Conservation (phyloP, 2,113 vertebrate genomes). For the Gnathonemus echidnorhynchus region DNA sequence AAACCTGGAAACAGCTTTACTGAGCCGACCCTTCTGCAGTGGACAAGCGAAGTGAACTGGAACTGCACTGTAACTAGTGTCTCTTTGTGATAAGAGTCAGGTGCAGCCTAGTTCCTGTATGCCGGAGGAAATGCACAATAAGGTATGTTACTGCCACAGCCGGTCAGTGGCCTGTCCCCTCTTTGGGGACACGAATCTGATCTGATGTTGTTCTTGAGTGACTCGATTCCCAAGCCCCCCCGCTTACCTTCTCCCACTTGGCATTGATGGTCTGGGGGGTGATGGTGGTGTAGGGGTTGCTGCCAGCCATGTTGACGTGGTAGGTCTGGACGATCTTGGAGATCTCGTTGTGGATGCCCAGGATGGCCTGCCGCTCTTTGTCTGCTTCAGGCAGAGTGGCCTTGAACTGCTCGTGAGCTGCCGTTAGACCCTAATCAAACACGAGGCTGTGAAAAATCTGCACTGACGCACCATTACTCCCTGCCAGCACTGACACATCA, state of each 20-base stretch:
- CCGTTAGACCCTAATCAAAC: conserved; percentile 75
- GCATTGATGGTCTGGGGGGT: conserved; percentile 85
- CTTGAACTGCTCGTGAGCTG: conserved; percentile 96
- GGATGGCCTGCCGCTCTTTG: conserved; percentile 89
- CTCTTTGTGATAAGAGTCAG: not conserved
- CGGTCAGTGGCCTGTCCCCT: not conserved
- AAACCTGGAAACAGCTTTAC: not conserved
- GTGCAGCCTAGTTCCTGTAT: not conserved
- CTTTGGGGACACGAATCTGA: not conserved
- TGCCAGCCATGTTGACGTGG: conserved; percentile 90
- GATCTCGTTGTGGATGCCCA: conserved; percentile 96
- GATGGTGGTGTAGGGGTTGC: conserved; percentile 93
- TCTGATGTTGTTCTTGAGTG: not conserved
- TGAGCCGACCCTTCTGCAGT: not conserved
- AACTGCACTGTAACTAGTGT: not conserved
- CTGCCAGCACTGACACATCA: not conserved
- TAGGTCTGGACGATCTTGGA: conserved; percentile 95
- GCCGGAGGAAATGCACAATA: not conserved
- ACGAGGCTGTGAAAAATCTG: not conserved
- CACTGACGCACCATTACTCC: not conserved
- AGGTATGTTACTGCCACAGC: not conserved
- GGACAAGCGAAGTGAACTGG: no score
- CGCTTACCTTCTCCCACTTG: conserved; percentile 90
- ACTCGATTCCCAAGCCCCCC: not conserved
- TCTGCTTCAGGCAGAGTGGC: conserved; percentile 92